These are phyloP conservation scores for Cheiracanthium punctorium DNA, from an alignment of 2,888 invertebrate genomes.

Conservation along the genomic window DNA sequence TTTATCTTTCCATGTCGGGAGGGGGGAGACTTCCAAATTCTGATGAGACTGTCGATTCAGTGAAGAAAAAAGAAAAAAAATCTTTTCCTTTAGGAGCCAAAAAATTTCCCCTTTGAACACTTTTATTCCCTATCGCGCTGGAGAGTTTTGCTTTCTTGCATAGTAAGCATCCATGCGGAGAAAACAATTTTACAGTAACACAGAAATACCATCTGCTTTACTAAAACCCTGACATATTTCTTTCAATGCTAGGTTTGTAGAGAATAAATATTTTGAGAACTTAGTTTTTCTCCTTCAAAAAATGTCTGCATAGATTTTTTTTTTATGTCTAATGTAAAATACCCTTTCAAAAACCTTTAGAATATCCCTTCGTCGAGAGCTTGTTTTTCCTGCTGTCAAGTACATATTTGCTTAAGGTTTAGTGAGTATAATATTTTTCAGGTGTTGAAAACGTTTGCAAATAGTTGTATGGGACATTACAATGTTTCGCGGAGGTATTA, in stretches of 20 bases:
- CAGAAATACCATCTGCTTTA: slow-evolving; percentile 17
- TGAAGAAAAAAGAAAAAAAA: too few species aligned
- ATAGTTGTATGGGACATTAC: neutral
- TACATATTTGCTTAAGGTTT: neutral
- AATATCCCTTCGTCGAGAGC: neutral
- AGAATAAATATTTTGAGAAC: slow-evolving; percentile 29
- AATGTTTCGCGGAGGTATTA: neutral
- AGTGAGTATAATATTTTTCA: neutral
- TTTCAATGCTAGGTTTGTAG: slow-evolving; percentile 4
- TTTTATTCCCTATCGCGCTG: neutral
- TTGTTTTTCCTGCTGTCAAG: neutral
- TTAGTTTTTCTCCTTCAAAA: neutral
- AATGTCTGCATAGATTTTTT: neutral
- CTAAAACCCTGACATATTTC: slow-evolving; percentile 8
- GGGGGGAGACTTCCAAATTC: too few species aligned
- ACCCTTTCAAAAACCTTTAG: neutral
- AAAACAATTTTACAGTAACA: slow-evolving; percentile 32
- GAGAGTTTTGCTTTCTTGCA: slow-evolving; percentile 15
- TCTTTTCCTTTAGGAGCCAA: neutral
- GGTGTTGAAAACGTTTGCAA: slow-evolving; percentile 1
- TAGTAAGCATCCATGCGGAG: slow-evolving; percentile 7
- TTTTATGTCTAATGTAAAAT: neutral
- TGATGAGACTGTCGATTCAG: neutral
- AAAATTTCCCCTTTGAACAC: neutral
- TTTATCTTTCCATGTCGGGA: too few species aligned